Evolutionary conservation across 2,113 vertebrate genomes (phyloP).

Genomic region (Pelobates fuscus): DNA sequence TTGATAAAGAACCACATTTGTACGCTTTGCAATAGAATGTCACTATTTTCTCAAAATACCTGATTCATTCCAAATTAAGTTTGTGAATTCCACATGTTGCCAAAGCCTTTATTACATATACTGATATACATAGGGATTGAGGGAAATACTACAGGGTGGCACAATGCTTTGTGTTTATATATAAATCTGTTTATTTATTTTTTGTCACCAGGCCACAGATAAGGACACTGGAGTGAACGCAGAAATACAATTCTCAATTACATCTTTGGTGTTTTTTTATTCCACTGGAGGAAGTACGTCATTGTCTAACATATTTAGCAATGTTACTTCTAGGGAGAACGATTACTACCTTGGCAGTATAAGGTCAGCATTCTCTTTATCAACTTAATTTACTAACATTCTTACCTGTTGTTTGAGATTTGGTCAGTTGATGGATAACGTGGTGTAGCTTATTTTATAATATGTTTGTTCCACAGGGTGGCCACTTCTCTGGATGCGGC

Average conservation of each 20-base stretch:
- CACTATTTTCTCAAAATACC: no score
- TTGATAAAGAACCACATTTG: no score
- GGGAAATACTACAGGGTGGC: no score
- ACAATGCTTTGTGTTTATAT: no score
- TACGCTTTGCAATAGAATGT: no score
- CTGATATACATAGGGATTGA: no score
- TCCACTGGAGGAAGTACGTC: not conserved
- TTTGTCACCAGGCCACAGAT: slow-evolving; percentile 75
- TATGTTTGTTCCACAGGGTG: slow-evolving; percentile 63
- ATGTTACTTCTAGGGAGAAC: slow-evolving; percentile 44
- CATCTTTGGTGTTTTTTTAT: slow-evolving; percentile 63
- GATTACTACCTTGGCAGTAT: slow-evolving; percentile 64
- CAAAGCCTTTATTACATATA: no score
- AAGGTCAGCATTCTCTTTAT: slow-evolving; percentile 61
- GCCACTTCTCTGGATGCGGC: slow-evolving; percentile 67
- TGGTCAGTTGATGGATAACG: no score
- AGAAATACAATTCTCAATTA: slow-evolving; percentile 72
- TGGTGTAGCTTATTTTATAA: not conserved
- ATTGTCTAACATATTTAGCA: slow-evolving; percentile 63
- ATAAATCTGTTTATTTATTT: no score
- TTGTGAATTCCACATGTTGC: no score
- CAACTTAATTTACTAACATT: not conserved
- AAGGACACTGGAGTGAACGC: slow-evolving; percentile 69
- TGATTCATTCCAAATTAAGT: no score
- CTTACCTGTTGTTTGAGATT: not conserved